Conservation (phyloP, 2,888 invertebrate genomes). For the Stenichneumon culpator region DNA sequence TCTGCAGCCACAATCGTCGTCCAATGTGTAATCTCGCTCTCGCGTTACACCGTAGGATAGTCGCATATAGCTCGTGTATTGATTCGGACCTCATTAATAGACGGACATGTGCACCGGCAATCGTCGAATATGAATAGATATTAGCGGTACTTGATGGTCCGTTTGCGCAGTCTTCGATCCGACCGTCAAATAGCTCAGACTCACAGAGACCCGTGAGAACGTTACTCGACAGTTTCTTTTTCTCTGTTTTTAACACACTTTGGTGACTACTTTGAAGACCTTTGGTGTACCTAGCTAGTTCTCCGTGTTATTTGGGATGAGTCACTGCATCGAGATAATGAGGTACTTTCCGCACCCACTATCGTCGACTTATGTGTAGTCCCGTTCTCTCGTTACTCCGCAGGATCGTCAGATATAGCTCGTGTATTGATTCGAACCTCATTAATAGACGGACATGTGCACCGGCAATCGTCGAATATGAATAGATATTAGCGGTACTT, state of each 20-base stretch:
- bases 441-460: slow-evolving; percentile 27
- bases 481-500: slow-evolving; percentile 26
- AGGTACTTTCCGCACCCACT: slow-evolving; percentile 8
- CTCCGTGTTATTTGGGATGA: background rate
- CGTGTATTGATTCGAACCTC: slow-evolving; percentile 44
- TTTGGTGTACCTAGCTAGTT: background rate
- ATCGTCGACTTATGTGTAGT: slow-evolving; percentile 26
- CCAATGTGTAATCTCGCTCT: slow-evolving; percentile 8
- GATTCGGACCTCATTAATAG: slow-evolving; percentile 50
- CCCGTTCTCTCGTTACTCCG: background rate
- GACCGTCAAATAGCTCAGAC: slow-evolving; percentile 12
- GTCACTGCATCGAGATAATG: slow-evolving; percentile 22
- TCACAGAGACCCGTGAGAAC: background rate
- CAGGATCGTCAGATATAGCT: background rate
- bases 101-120: background rate
- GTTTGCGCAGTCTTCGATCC: slow-evolving; percentile 26
- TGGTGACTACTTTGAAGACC: background rate
- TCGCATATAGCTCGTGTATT: background rate
- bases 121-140: slow-evolving; percentile 18
- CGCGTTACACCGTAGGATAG: background rate
- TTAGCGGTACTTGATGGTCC: slow-evolving; percentile 34
- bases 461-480: background rate
- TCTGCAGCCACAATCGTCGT: slow-evolving; percentile 1
- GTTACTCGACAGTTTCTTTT: background rate
- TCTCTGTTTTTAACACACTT: too few relatives aligned